Base-by-base conservation (phyloP, 2,113 vertebrate genomes). In the Cynocephalus volans region DNA sequence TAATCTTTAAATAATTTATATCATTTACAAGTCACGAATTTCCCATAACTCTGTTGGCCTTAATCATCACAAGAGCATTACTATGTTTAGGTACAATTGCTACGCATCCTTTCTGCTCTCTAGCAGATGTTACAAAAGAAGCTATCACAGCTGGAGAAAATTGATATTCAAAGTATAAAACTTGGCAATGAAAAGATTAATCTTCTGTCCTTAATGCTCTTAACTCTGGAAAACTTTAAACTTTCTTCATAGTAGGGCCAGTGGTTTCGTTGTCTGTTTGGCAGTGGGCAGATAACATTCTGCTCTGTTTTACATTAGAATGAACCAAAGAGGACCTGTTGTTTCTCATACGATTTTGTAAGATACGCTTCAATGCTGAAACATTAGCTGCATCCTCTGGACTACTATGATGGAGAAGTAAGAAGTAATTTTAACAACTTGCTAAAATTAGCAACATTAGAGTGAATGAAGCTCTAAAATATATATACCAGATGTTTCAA, bases 1-100 rank as follows among this genome's bases (percentile, higher is more conserved):
- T 96, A 98, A 90, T 98, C 79, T 2, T 0, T 95, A 79, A 96
- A 24, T 98, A 98, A 98, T 98, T 98, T 97, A 56, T 97, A 94
- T 97, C 81, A 96, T 97, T 98, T 98, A 96, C 93, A 95, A 98
- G 89, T 98, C 96, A 97, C 58, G 56, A 95, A 88, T 98, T 98
- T 97, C 76, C 54, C 58, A 26, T 97, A 92, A 91, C 90, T 98
- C 88, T 87, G 10, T 94, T 90, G 83, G 65, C 83, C 33, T 91
- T 94, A 97, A 97, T 93, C 58, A 97, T 89, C 67, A 93, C 88
- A 94, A 77, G 96, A 93, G 88, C n/a, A 76, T 96, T 50, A 19
- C 62, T 96, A 36, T 95, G 52, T 58, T 90, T 95, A 96, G 77
- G 31, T 69, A 95, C 6, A 45, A 11, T 93, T n/a, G 1, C n/a